Evolutionary conservation across 2,888 invertebrate species (phyloP).

Genomic region (Nipponacmea schrenckii): DNA sequence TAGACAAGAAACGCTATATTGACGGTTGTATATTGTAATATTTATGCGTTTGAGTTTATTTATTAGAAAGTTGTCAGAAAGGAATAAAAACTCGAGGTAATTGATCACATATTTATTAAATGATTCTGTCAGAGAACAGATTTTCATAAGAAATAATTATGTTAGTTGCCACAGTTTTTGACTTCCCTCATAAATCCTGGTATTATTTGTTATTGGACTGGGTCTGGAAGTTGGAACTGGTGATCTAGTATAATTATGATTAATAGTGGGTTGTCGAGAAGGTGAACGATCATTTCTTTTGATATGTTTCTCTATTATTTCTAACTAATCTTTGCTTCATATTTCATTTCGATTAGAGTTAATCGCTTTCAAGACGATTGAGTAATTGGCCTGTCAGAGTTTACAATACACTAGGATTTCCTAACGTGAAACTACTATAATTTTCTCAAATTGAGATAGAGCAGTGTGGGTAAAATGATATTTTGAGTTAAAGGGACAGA

Average conservation of each 20-base stretch:
- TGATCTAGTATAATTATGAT: conserved; percentile 1
- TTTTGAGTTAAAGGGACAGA: too few relatives aligned
- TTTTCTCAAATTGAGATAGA: too few relatives aligned
- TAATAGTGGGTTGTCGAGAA: background rate
- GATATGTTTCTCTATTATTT: conserved; percentile 8
- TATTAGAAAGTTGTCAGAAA: background rate
- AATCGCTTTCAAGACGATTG: background rate
- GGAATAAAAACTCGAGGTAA: background rate
- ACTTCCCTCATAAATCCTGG: background rate
- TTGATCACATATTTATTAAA: conserved; percentile 1
- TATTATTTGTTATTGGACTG: background rate
- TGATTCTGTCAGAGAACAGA: conserved; percentile 2
- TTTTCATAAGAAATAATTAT: conserved; percentile 6
- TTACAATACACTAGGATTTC: too few relatives aligned
- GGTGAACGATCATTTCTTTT: background rate
- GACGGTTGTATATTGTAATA: background rate
- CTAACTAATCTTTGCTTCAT: conserved; percentile 11
- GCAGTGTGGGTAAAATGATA: too few relatives aligned
- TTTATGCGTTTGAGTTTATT: background rate
- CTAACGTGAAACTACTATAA: too few relatives aligned
- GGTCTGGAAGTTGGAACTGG: background rate
- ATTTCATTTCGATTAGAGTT: conserved; percentile 12
- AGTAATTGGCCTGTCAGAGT: too few relatives aligned
- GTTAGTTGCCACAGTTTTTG: background rate
- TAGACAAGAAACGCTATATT: background rate